Conservation (phyloP, 2,113 vertebrate genomes). For the Rhinoderma darwinii region DNA sequence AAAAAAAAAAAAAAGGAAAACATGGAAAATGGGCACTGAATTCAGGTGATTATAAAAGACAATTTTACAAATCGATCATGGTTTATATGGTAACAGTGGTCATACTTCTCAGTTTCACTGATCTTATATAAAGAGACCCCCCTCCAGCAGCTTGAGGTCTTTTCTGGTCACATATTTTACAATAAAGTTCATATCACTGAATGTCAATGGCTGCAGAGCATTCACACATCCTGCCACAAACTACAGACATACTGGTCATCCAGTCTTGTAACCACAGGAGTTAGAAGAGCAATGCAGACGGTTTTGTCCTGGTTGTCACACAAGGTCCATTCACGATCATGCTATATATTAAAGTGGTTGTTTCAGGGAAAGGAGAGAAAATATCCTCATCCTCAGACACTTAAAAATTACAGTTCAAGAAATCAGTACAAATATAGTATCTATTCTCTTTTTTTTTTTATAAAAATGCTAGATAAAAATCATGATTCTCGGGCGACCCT, state of each 20-base stretch:
- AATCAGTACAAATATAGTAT: conserved; percentile 49
- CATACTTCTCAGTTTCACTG: not conserved
- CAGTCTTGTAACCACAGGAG: not conserved
- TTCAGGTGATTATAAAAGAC: not conserved
- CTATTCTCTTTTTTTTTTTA: not conserved
- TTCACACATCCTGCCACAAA: not conserved
- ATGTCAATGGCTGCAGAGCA: not conserved
- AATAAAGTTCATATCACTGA: not conserved
- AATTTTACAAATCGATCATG: not conserved
- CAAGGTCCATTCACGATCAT: not conserved
- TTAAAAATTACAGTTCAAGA: conserved; percentile 30
- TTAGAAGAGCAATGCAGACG: not conserved
- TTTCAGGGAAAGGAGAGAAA: not conserved
- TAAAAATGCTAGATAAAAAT: conserved; percentile 42
- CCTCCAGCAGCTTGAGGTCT: not conserved
- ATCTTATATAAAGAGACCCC: not conserved
- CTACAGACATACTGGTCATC: not conserved
- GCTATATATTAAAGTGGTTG: conserved; percentile 44
- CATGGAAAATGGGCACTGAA: not conserved
- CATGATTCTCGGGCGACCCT: not conserved
- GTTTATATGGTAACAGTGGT: not conserved
- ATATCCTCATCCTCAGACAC: conserved; percentile 33
- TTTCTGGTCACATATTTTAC: not conserved
- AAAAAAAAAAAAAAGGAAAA: not conserved
- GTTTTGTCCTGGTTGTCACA: not conserved